These are phyloP conservation scores for Druon quercuslanigerum DNA, from an alignment of 1,140 invertebrate genomes.

Conservation along the genomic window DNA sequence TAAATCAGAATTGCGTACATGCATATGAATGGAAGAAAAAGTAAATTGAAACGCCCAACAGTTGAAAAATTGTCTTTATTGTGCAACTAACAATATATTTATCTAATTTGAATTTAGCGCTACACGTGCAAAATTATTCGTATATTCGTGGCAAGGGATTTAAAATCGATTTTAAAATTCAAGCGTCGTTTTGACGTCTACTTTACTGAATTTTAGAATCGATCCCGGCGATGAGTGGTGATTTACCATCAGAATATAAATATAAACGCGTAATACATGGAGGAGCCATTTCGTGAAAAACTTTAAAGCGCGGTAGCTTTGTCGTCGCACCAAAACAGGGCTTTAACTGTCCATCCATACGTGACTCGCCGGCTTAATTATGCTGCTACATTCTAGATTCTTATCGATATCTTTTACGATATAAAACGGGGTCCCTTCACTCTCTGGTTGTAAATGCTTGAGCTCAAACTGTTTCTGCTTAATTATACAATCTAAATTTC, in stretches of 20 bases:
- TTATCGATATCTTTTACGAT: background rate
- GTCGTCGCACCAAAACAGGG: slow-evolving; percentile 9
- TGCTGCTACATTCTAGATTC: background rate
- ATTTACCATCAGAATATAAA: background rate
- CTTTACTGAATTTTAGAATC: slow-evolving; percentile 17
- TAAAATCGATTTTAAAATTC: background rate
- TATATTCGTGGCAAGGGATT: background rate
- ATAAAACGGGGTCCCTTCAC: background rate
- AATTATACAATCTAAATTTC: too few relatives aligned
- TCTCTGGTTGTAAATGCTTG: background rate
- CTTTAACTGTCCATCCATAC: slow-evolving; percentile 18
- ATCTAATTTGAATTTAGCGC: too few relatives aligned
- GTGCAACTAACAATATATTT: too few relatives aligned
- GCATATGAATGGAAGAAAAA: too few relatives aligned
- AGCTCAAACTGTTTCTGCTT: too few relatives aligned
- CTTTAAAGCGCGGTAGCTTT: slow-evolving; percentile 6
- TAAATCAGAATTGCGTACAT: too few relatives aligned
- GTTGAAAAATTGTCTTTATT: too few relatives aligned
- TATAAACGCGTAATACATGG: background rate
- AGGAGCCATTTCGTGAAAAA: too few relatives aligned
- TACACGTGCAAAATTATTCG: too few relatives aligned
- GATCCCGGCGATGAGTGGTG: background rate
- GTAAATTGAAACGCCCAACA: too few relatives aligned
- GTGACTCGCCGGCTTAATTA: background rate
- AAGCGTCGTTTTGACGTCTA: background rate